A percentile compares a stretch with the other conserved stretches of the same genome.
phyloP scores from a whole-genome alignment of 2,797 vertebrate genomes.

The Lutjanus argentimaculatus region DNA sequence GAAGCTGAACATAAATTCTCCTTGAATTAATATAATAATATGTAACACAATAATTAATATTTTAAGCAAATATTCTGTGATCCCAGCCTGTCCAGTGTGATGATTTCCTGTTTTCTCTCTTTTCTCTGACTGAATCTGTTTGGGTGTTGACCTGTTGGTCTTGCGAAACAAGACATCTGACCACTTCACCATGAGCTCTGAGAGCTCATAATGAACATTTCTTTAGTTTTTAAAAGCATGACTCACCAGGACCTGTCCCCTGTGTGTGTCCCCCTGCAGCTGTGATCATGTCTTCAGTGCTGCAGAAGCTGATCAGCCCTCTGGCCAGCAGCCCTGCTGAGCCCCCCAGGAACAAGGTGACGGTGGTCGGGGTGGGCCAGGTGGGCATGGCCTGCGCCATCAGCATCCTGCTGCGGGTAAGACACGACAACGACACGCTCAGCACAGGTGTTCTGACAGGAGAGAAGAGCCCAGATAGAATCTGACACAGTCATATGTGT shows the following conservation, averaged over 20 bases:
- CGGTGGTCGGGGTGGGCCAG: slow-evolving; percentile 94
- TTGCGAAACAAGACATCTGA: neutral
- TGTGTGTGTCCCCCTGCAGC: slow-evolving; percentile 53
- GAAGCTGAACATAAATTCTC: too few species aligned
- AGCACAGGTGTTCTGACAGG: neutral
- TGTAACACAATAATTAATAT: too few species aligned
- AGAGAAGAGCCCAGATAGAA: neutral
- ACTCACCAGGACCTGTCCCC: slow-evolving; percentile 12
- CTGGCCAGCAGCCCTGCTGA: slow-evolving; percentile 65
- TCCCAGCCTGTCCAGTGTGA: too few species aligned
- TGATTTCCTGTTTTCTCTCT: too few species aligned
- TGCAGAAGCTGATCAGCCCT: slow-evolving; percentile 91
- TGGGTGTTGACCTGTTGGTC: neutral
- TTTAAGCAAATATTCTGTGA: too few species aligned
- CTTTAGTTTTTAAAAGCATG: neutral
- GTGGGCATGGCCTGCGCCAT: slow-evolving; percentile 97
- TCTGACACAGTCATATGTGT: too few species aligned
- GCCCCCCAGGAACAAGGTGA: slow-evolving; percentile 93
- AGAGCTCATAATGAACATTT: too few species aligned
- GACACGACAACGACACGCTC: slow-evolving; percentile 20
- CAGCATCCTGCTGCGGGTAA: slow-evolving; percentile 94
- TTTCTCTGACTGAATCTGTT: neutral
- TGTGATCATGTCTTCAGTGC: slow-evolving; percentile 90
- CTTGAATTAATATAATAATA: too few species aligned
- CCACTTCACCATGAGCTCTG: neutral